These are phyloP conservation scores for Yoshiicerus persimilis DNA, from an alignment of 1,140 invertebrate genomes.

Conservation along the genomic window DNA sequence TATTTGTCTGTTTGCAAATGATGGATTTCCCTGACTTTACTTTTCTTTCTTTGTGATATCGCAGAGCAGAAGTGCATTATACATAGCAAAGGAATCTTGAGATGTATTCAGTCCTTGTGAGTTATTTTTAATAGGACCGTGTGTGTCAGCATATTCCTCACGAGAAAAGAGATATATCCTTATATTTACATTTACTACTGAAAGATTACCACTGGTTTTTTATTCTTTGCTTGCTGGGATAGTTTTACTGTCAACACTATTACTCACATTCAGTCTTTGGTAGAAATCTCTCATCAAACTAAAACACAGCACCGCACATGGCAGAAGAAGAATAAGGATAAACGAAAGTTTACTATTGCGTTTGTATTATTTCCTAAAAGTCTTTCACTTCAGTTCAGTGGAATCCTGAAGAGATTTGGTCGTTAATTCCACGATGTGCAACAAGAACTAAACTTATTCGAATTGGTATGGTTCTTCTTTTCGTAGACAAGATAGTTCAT, in stretches of 20 bases:
- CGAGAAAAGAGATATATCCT: not conserved
- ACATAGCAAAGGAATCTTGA: not conserved
- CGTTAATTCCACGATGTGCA: not conserved
- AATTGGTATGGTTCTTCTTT: not conserved
- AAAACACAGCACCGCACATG: too few species aligned
- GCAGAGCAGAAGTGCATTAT: not conserved
- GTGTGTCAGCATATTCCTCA: not conserved
- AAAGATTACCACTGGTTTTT: not conserved
- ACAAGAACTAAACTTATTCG: not conserved
- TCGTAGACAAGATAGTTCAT: not conserved
- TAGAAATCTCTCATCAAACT: not conserved
- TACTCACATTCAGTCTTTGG: not conserved
- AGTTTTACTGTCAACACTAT: not conserved
- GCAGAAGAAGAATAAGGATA: too few species aligned
- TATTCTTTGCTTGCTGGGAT: not conserved
- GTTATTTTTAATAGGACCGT: not conserved
- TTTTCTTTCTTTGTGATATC: not conserved
- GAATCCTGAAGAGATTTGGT: not conserved
- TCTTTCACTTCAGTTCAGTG: not conserved
- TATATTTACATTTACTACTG: not conserved
- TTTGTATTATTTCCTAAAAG: too few species aligned
- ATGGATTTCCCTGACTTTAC: not conserved
- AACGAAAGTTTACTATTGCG: too few species aligned
- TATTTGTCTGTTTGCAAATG: slow-evolving; percentile 19
- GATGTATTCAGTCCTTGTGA: not conserved